Evolutionary conservation across 1,140 invertebrate genomes (phyloP).

Genomic region (Calephelis nemesis): DNA sequence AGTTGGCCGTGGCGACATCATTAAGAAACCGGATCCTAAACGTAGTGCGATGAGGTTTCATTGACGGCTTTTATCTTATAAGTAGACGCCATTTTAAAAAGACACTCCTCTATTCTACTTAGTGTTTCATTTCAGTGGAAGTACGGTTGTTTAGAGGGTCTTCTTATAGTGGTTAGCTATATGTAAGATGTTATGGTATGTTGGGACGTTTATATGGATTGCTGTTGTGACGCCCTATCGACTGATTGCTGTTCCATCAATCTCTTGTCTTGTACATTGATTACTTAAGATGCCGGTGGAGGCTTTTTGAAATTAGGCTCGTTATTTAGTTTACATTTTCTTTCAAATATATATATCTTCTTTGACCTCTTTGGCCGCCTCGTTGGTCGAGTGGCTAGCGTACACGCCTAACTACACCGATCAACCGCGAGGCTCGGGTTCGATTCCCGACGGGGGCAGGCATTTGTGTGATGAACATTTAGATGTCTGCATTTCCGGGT

Average conservation of each 20-base stretch:
- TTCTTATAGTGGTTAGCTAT: constrained; percentile 16
- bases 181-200: constrained; percentile 32
- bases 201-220: constrained; percentile 31
- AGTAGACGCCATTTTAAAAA: constrained; percentile 24
- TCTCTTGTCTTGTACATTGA: constrained; percentile 9
- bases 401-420: too few relatives aligned
- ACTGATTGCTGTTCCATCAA: constrained; percentile 32
- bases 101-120: constrained; percentile 23
- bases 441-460: too few relatives aligned
- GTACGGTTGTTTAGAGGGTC: constrained; percentile 22
- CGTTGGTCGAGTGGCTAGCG: too few relatives aligned
- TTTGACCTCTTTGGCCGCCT: too few relatives aligned
- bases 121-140: constrained; percentile 1
- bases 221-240: constrained; percentile 35
- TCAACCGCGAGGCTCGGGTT: too few relatives aligned
- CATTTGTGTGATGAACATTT: too few relatives aligned
- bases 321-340: too few relatives aligned
- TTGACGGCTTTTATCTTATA: constrained; percentile 43
- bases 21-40: constrained; percentile 57
- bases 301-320: too few relatives aligned
- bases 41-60: constrained; percentile 48
- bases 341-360: too few relatives aligned
- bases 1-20: constrained; percentile 59
- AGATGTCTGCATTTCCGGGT: too few relatives aligned
- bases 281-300: neutral